These are phyloP conservation scores for Micropoecilia bifurca DNA, from an alignment of 2,797 vertebrate genomes.

Conservation along the genomic window DNA sequence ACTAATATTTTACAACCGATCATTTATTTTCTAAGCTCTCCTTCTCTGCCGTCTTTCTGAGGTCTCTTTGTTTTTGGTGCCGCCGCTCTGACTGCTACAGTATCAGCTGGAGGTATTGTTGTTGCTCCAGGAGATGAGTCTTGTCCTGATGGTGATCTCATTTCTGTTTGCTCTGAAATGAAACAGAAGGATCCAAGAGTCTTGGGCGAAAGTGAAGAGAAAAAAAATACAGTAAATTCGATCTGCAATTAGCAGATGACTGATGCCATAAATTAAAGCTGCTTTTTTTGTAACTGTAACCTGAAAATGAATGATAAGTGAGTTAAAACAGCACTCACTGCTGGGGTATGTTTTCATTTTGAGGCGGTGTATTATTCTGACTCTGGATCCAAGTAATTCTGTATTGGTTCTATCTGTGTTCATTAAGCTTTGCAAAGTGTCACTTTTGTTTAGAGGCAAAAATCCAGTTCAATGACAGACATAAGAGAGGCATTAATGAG, in stretches of 20 bases:
- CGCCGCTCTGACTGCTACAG: constrained; percentile 8
- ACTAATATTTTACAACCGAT: neutral
- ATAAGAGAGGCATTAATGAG: neutral
- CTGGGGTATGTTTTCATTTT: neutral
- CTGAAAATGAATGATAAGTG: neutral
- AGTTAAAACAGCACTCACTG: neutral
- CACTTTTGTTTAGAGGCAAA: neutral
- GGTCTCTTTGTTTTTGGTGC: constrained; percentile 6
- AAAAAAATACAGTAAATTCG: neutral
- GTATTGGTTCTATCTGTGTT: neutral
- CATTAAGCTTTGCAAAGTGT: neutral
- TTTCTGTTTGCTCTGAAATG: constrained; percentile 5
- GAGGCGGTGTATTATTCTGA: neutral
- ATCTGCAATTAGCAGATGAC: neutral
- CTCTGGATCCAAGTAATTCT: neutral
- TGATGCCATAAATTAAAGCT: neutral
- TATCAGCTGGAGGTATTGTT: constrained; percentile 11
- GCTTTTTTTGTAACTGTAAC: neutral
- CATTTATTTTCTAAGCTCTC: neutral
- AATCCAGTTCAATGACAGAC: neutral
- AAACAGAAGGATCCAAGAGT: constrained; percentile 4
- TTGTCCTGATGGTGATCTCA: constrained; percentile 14
- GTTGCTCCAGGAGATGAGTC: constrained; percentile 13
- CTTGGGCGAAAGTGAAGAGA: neutral
- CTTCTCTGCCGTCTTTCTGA: constrained; percentile 3